Evolutionary conservation across 2,113 vertebrate genomes (phyloP).

Genomic region (Chaetodon trifascialis): DNA sequence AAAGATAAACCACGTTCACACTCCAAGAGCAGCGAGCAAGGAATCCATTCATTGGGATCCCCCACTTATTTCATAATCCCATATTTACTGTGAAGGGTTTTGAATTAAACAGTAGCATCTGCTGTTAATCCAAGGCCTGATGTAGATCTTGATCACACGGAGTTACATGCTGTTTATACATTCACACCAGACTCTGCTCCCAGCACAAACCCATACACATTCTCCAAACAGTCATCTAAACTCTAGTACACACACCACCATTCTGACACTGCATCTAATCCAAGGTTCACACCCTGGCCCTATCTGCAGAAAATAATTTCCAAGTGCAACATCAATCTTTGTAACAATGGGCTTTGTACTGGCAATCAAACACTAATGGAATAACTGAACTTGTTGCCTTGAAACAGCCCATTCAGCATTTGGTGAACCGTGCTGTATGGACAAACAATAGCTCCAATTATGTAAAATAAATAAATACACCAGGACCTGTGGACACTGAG

Average conservation of each 20-base stretch:
- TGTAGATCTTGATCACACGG: slow-evolving; percentile 1
- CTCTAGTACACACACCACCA: neutral
- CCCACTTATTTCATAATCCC: neutral
- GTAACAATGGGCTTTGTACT: slow-evolving; percentile 39
- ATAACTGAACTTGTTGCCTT: slow-evolving; percentile 40
- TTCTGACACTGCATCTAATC: neutral
- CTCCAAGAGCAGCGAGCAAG: neutral
- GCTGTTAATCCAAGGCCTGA: neutral
- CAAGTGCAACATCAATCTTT: slow-evolving; percentile 44
- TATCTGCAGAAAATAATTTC: slow-evolving; percentile 7
- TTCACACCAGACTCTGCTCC: neutral
- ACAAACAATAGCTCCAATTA: slow-evolving; percentile 47
- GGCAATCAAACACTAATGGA: slow-evolving; percentile 35
- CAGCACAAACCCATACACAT: neutral
- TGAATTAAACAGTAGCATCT: slow-evolving; percentile 10
- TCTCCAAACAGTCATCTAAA: neutral
- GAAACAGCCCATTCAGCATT: slow-evolving; percentile 56
- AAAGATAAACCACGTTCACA: neutral
- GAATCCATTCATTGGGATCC: neutral
- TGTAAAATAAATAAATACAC: slow-evolving; percentile 43
- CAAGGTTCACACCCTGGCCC: neutral
- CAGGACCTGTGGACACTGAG: slow-evolving; percentile 4
- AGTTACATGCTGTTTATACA: neutral
- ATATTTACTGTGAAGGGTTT: neutral
- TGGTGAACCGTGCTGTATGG: neutral